phyloP scores from a whole-genome alignment of 2,797 vertebrate species.

The Danio choprae region DNA sequence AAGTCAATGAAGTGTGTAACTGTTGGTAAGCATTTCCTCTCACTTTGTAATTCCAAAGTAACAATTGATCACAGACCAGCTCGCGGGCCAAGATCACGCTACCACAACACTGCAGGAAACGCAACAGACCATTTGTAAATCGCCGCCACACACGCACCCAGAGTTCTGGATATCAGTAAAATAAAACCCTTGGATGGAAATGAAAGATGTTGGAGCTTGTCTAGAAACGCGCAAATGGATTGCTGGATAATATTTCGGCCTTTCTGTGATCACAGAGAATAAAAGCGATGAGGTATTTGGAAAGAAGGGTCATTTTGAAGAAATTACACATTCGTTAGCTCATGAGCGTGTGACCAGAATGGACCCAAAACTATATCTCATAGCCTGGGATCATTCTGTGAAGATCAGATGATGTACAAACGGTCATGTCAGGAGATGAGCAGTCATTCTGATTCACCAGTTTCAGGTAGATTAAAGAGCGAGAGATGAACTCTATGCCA shows the following conservation, averaged over 20 bases:
- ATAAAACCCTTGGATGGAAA: slow-evolving; percentile 45
- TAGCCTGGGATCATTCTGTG: background rate
- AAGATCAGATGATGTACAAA: slow-evolving; percentile 14
- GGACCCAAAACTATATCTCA: slow-evolving; percentile 7
- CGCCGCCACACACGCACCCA: slow-evolving; percentile 49
- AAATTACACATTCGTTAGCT: background rate
- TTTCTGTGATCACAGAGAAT: slow-evolving; percentile 15
- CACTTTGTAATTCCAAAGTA: slow-evolving; percentile 57
- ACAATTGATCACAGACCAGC: slow-evolving; percentile 62
- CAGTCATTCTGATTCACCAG: slow-evolving; percentile 62
- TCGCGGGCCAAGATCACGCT: slow-evolving; percentile 33
- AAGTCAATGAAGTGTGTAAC: slow-evolving; percentile 63
- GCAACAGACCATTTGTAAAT: slow-evolving; percentile 62
- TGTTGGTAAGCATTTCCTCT: slow-evolving; percentile 61
- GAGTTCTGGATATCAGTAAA: slow-evolving; percentile 47
- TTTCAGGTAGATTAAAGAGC: slow-evolving; percentile 78
- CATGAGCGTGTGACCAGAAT: background rate
- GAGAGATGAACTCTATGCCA: slow-evolving; percentile 36
- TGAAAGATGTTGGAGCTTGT: slow-evolving; percentile 14
- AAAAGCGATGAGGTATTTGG: slow-evolving; percentile 13
- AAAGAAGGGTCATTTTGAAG: slow-evolving; percentile 6
- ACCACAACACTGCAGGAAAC: slow-evolving; percentile 55
- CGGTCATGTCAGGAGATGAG: slow-evolving; percentile 39
- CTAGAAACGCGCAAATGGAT: background rate
- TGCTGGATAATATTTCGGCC: slow-evolving; percentile 3